phyloP scores from a whole-genome alignment of 2,113 vertebrate species.

The Callocephalon fimbriatum region DNA sequence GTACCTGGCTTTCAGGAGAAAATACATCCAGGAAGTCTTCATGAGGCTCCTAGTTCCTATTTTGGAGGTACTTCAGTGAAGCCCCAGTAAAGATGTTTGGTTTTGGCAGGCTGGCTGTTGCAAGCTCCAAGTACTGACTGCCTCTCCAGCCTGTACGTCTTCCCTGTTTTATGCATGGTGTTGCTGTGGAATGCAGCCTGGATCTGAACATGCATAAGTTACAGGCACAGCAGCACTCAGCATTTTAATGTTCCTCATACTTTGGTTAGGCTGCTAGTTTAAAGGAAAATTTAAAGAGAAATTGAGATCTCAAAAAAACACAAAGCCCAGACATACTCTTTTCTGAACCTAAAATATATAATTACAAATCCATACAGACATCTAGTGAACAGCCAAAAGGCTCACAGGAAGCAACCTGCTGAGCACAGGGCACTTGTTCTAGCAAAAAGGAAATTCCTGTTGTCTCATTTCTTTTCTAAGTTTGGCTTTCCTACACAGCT shows the following conservation, averaged over 20 bases:
- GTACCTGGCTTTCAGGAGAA: neutral
- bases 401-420: conserved; percentile 2
- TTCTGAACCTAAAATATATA: neutral
- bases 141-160: neutral
- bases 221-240: neutral
- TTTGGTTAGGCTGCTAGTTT: neutral
- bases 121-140: neutral
- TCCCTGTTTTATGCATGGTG: neutral
- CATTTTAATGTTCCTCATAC: neutral
- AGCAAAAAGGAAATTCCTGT: conserved; percentile 10
- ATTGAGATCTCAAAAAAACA: neutral
- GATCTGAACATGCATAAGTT: neutral
- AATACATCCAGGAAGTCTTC: neutral
- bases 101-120: neutral
- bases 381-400: neutral
- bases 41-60: neutral
- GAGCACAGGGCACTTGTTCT: neutral
- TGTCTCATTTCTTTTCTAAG: neutral
- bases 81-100: neutral
- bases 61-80: neutral
- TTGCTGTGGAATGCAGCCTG: neutral
- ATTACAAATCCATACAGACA: neutral
- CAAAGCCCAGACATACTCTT: neutral
- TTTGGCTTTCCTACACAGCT: neutral
- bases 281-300: neutral